Conservation (phyloP, 2,113 vertebrate genomes). For the Elachura formosa region DNA sequence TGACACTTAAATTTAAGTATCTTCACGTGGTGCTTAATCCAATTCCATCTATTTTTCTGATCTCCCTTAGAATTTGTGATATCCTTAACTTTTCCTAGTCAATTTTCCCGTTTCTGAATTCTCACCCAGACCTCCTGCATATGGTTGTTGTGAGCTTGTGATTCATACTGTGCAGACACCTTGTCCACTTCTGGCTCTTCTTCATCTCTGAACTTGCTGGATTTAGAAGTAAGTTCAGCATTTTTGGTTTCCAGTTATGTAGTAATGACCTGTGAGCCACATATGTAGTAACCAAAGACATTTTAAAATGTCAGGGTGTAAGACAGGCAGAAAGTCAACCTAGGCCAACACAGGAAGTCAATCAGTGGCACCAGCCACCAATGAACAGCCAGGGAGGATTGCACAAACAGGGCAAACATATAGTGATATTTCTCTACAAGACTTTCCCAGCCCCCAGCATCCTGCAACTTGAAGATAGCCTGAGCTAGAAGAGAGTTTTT, state of each 20-base stretch:
- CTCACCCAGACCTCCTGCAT: neutral
- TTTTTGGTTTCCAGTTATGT: neutral
- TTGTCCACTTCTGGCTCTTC: neutral
- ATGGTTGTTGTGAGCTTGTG: neutral
- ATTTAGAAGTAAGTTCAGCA: neutral
- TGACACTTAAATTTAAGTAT: neutral
- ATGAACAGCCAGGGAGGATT: neutral
- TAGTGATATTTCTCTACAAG: neutral
- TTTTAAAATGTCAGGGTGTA: neutral
- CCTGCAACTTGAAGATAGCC: accelerated
- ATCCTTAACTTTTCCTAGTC: neutral
- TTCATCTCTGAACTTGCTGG: neutral
- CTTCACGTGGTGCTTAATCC: neutral
- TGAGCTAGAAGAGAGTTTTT: neutral
- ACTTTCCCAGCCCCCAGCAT: neutral
- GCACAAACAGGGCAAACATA: neutral
- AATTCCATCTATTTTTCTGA: neutral
- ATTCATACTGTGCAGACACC: neutral
- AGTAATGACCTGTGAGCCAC: neutral
- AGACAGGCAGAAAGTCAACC: neutral
- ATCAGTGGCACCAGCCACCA: neutral
- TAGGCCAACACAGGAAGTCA: neutral
- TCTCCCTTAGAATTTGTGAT: neutral
- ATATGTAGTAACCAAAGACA: neutral
- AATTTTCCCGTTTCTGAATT: neutral